Evolutionary conservation across 2,797 vertebrate genomes (phyloP), one percentile per base, ranked within the genome.

Genomic region (Labeo calbasu): DNA sequence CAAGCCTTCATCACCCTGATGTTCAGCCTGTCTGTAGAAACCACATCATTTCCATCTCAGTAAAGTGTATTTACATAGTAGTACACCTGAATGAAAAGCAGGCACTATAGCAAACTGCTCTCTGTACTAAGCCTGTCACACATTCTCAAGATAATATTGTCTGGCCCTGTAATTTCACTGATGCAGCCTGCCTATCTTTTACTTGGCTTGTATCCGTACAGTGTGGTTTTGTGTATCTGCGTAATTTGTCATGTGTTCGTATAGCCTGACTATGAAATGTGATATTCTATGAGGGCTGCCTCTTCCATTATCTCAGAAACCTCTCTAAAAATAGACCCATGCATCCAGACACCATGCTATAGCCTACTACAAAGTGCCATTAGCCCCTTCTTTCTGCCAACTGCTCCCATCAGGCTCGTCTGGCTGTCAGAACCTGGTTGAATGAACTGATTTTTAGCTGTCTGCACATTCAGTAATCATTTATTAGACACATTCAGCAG

Each of bases 41-140:
- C 82, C 82, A 57, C 82, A 69, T 43, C 0, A 83, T 83, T 83
- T 83, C 40, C 82, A 83, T 83, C 72, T 69, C 63, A 83, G 63
- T 77, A 77, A 83, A 83, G 50, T 57, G 51, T 50, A 83, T 83
- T 83, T 83, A 77, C 82, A 77, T 83, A 83, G 81, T 83, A 76
- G 82, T 83, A 83, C 72, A 77, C 82, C 72, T 69, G 73, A 83
- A 69, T 83, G 72, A 77, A 83, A 83, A 77, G 73, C 65, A 83
- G 82, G 73, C 82, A 77, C 73, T 59, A 83, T 48, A 77, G 32
- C 73, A 69, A 68, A 69, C 82, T 83, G 61, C 61, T 57, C 57
- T 53, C 72, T 46, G n/a, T 66, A 25, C 72, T 28, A 55, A 69
- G 40, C n/a, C 36, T 23, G 63, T 77, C 82, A 69, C 73, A 83